Percentiles rank a stretch among this genome's conserved stretches.
Evolutionary conservation across 2,797 vertebrate genomes (phyloP).

Genomic region (Muscicapa comitata): DNA sequence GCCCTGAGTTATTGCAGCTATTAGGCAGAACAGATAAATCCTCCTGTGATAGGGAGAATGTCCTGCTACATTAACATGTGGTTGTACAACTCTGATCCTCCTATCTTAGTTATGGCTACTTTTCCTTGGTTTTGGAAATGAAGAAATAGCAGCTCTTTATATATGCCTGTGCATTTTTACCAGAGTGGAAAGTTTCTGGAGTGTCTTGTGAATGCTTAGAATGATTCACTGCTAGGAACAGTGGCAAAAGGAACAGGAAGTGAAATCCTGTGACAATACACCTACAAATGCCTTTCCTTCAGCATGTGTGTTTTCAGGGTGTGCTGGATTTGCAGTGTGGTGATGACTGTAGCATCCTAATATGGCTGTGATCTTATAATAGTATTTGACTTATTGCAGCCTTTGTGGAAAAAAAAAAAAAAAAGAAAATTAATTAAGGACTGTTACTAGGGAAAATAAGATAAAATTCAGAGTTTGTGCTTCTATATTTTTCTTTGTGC

Average conservation of each 20-base stretch:
- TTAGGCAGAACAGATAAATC: neutral
- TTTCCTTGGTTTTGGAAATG: neutral
- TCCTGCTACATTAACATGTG: neutral
- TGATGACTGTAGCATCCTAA: neutral
- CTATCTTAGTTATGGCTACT: neutral
- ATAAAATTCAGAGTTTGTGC: neutral
- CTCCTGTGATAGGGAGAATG: accelerated
- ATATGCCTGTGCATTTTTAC: neutral
- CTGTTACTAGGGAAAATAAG: neutral
- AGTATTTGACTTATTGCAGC: neutral
- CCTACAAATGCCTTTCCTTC: neutral
- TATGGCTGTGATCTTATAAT: neutral
- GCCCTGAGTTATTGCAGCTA: neutral
- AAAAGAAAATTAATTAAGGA: neutral
- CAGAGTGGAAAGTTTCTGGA: neutral
- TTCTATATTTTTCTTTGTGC: neutral
- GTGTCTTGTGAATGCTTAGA: neutral
- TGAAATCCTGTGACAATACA: neutral
- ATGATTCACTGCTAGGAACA: neutral
- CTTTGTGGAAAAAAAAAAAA: neutral
- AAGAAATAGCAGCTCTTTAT: neutral
- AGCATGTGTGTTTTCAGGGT: neutral
- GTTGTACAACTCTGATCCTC: accelerated
- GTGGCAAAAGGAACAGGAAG: neutral
- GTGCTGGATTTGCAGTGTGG: neutral